Evolutionary conservation across 2,113 vertebrate genomes (phyloP).

Genomic region (Ictalurus furcatus): DNA sequence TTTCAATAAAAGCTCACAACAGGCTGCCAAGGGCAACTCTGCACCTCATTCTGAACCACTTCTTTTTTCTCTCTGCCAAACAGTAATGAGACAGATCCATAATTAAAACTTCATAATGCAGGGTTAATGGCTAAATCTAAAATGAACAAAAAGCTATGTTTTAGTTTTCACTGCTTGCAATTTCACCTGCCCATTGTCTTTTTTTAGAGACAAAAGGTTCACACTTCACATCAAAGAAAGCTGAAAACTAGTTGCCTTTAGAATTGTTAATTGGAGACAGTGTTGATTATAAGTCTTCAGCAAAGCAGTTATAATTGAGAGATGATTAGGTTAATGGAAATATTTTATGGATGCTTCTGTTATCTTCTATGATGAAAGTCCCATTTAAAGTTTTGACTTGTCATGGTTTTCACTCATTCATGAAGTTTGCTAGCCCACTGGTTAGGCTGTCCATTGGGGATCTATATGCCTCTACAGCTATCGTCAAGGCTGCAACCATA

Average conservation of each 20-base stretch:
- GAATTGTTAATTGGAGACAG: background rate
- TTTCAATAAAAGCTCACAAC: conserved; percentile 45
- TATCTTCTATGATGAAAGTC: background rate
- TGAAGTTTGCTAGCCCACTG: background rate
- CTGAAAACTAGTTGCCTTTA: background rate
- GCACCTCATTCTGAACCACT: conserved; percentile 23
- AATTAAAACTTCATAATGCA: conserved; percentile 44
- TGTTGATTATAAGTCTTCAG: conserved; percentile 17
- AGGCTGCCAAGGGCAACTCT: conserved; percentile 43
- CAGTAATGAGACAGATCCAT: conserved; percentile 27
- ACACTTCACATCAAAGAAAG: background rate
- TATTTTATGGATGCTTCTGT: background rate
- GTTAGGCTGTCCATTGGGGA: background rate
- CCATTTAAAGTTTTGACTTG: background rate
- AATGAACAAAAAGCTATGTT: conserved; percentile 31
- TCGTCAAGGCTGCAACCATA: conserved; percentile 7
- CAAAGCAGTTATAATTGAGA: conserved; percentile 15
- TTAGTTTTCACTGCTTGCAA: conserved; percentile 15
- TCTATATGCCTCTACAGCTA: background rate
- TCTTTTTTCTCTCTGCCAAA: conserved; percentile 24
- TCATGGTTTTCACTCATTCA: background rate
- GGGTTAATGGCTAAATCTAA: conserved; percentile 43
- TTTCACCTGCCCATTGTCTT: background rate
- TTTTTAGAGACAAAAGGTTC: background rate
- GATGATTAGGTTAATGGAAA: background rate